Evolutionary conservation across 1,140 invertebrate species (phyloP), one percentile per base, ranked within the genome.

Genomic region (Eufriesea mexicana): DNA sequence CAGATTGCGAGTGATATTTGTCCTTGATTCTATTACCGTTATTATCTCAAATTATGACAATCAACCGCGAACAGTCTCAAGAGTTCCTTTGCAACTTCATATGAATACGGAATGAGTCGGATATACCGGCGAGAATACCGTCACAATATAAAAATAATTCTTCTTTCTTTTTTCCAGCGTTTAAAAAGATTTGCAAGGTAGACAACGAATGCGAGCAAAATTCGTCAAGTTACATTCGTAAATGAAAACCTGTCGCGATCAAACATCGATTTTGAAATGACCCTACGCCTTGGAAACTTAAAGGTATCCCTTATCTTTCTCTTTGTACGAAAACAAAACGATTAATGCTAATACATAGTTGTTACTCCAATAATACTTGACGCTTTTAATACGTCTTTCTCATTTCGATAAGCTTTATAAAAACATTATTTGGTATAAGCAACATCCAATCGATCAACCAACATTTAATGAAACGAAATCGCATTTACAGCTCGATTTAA

Each of bases 11-110:
- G 5, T 55, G 57, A 73, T n/a, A 51, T 75, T 28, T 28, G 72
- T 75, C 70, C 79, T 81, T 81, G 51, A 59, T 74, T 80, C 61
- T 57, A 62, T 8, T n/a, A 28, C 42, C 12, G 51, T 67, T 35
- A 74, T 75, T 81, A 75, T 25, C 42, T 75, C 5, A 35, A 81
- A 75, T 81, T 57, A 59, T 67, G 62, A 81, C 54, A 47, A 57
- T 28, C 70, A 64, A 57, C 42, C 20, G 57, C 54, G 51, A 16
- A 16, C 66, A 23, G 23, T 45, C 54, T 28, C 7, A 54, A 35
- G 12, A 20, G n/a, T 68, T 51, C 25, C 49, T 20, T n/a, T 57
- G 5, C 20, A 57, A 18, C 18, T 57, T 54, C 47, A 35, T 45
- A 80, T 73, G 47, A 72, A 80, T 73, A 80, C 45, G 25, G 23